Evolutionary conservation across 2,113 vertebrate species (phyloP).

Genomic region (Canis aureus): DNA sequence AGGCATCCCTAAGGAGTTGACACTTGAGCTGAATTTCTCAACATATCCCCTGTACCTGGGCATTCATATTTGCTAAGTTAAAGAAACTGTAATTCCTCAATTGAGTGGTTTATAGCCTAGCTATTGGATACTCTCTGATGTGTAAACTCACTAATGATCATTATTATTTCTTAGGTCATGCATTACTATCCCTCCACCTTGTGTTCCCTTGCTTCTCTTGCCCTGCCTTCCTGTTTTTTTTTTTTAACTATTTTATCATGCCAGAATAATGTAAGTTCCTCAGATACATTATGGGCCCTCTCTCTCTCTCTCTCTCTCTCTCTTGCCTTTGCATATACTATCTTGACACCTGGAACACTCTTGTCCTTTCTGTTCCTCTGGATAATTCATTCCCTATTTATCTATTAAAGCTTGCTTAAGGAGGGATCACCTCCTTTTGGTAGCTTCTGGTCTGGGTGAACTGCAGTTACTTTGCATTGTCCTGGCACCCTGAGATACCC

Average conservation of each 20-base stretch:
- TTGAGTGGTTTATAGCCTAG: neutral
- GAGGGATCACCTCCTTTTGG: neutral
- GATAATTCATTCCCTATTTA: neutral
- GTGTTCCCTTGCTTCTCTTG: neutral
- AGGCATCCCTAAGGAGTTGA: neutral
- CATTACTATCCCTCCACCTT: neutral
- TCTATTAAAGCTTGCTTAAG: neutral
- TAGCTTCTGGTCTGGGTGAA: neutral
- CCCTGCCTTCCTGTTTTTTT: neutral
- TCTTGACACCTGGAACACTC: neutral
- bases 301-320: neutral
- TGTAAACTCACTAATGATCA: neutral
- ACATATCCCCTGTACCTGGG: neutral
- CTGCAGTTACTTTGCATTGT: too few species aligned
- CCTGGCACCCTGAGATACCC: rapidly evolving
- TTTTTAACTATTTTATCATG: neutral
- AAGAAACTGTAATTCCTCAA: neutral
- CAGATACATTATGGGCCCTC: neutral
- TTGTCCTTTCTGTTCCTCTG: neutral
- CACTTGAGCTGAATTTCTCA: neutral
- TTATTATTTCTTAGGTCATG: neutral
- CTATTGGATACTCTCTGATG: neutral
- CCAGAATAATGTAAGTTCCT: neutral
- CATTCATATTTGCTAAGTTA: neutral
- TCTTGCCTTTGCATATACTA: neutral